Conservation (phyloP, 2,888 invertebrate species). For the Neoitamus cyanurus region DNA sequence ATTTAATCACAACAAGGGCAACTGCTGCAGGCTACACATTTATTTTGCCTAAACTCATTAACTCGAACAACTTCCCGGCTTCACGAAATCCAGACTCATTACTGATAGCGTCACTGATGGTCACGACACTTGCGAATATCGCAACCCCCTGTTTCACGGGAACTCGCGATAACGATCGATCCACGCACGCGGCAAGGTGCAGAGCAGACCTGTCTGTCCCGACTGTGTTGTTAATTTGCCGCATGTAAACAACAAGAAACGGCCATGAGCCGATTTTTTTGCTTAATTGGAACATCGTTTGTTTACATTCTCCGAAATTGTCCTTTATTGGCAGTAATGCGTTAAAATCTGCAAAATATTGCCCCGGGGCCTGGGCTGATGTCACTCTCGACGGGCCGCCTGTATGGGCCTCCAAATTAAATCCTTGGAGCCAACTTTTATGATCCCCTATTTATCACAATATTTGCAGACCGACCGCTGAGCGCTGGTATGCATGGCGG, state of each 20-base stretch:
- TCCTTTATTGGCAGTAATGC: neutral
- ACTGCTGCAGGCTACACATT: neutral
- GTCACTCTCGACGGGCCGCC: neutral
- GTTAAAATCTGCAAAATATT: constrained; percentile 26
- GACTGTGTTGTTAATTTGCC: neutral
- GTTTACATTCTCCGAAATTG: neutral
- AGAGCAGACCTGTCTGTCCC: neutral
- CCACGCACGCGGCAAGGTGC: neutral
- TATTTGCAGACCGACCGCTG: neutral
- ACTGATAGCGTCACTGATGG: neutral
- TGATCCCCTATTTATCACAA: neutral
- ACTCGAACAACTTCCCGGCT: neutral
- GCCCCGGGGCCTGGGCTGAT: neutral
- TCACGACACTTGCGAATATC: neutral
- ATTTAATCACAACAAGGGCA: neutral
- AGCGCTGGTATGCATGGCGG: neutral
- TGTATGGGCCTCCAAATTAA: neutral
- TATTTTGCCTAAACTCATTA: neutral
- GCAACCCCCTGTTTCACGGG: neutral
- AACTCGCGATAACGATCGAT: neutral
- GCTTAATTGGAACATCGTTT: constrained; percentile 24
- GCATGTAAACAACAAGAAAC: neutral
- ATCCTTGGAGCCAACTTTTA: neutral
- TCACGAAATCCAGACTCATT: neutral
- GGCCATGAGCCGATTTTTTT: neutral